A percentile compares a stretch with the other conserved stretches of the same genome.
phyloP scores from a whole-genome alignment of 2,113 vertebrate genomes.

The Rutilus rutilus region DNA sequence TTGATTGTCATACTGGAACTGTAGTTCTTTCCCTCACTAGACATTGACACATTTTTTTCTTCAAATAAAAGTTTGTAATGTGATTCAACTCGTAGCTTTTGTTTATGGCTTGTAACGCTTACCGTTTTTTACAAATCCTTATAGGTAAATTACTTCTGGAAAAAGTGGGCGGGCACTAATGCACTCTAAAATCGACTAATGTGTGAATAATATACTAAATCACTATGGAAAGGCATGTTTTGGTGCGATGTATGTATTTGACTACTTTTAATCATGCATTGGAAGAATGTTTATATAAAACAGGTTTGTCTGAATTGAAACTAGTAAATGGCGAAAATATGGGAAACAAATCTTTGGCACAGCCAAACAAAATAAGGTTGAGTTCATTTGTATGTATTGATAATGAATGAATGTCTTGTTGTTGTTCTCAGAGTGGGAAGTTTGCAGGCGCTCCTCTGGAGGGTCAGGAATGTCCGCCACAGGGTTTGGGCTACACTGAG shows the following conservation, averaged over 20 bases:
- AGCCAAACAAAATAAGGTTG: background rate
- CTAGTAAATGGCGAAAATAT: background rate
- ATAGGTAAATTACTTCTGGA: background rate
- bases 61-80: no score
- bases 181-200: background rate
- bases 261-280: background rate
- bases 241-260: background rate
- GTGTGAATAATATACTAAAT: conserved; percentile 9
- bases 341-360: background rate
- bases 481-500: conserved; percentile 85
- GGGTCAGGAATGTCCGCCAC: conserved; percentile 74
- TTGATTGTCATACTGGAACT: no score
- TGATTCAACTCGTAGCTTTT: no score
- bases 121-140: no score
- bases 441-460: conserved; percentile 79
- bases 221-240: background rate
- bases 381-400: background rate
- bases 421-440: conserved; percentile 82
- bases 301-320: background rate
- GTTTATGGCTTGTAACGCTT: no score
- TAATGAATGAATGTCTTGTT: background rate
- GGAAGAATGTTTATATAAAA: background rate
- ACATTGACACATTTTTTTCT: no score
- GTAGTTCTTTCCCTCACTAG: no score
- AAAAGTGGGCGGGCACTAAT: no score